phyloP scores from a whole-genome alignment of 2,797 vertebrate species.

The Platalea minor region DNA sequence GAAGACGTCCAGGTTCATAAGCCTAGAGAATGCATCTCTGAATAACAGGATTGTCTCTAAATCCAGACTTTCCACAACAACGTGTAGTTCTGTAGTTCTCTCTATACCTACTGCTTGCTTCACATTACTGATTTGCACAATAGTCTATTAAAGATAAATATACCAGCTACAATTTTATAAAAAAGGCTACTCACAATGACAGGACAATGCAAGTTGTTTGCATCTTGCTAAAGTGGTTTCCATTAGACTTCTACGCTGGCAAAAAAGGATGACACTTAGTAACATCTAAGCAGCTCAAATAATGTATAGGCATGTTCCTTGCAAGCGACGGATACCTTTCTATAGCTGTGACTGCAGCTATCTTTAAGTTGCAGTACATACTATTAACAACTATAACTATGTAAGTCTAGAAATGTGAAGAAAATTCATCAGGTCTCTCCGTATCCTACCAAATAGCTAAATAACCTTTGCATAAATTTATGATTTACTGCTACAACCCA shows the following conservation, averaged over 20 bases:
- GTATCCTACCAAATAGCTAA: not conserved
- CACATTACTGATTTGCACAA: not conserved
- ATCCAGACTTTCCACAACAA: not conserved
- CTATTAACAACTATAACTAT: not conserved
- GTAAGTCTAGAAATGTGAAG: accelerated
- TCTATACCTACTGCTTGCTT: not conserved
- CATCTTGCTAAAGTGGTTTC: not conserved
- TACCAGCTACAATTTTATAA: not conserved
- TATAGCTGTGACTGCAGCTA: not conserved
- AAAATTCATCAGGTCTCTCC: not conserved
- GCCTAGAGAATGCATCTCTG: not conserved
- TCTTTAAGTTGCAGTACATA: accelerated
- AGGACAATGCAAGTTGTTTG: not conserved
- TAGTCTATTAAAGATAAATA: not conserved
- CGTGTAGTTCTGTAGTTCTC: not conserved
- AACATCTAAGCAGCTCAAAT: not conserved
- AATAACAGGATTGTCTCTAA: not conserved
- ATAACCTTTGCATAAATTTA: not conserved
- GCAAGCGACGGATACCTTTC: not conserved
- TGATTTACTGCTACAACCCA: not conserved
- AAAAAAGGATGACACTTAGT: not conserved
- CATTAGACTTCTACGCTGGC: not conserved
- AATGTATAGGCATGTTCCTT: accelerated
- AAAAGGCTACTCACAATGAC: not conserved
- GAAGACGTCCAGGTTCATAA: not conserved